Percentiles rank a stretch among this genome's conserved stretches.
Evolutionary conservation across 92 coral and sea anemone species (phyloP).

Genomic region (Palythoa heliodiscus): DNA sequence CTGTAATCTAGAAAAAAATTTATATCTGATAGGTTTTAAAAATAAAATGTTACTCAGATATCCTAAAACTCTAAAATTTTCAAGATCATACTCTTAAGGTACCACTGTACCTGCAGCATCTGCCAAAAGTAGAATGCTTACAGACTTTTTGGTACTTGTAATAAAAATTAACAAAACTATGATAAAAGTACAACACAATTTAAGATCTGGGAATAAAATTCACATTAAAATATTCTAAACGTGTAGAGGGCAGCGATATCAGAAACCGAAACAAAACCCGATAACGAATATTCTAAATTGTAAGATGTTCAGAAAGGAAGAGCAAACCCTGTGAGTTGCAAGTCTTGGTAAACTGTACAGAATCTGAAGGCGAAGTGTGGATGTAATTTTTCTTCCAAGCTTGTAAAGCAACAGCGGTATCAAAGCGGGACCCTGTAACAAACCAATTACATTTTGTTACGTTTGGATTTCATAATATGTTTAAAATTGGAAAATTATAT

Average conservation of each 20-base stretch:
- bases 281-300: neutral
- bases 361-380: constrained; percentile 70
- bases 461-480: neutral
- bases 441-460: neutral
- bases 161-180: too few species aligned
- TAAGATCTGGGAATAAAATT: neutral
- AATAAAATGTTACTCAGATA: neutral
- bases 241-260: neutral
- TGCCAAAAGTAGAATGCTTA: too few species aligned
- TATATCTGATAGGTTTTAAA: too few species aligned
- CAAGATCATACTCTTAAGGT: too few species aligned
- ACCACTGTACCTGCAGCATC: too few species aligned
- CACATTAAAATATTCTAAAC: neutral
- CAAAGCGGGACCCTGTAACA: constrained; percentile 71
- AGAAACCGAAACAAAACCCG: neutral
- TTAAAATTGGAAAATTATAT: too few species aligned
- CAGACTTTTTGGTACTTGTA: too few species aligned
- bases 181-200: neutral
- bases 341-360: constrained; percentile 84
- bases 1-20: constrained; percentile 57
- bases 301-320: too few species aligned
- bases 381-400: constrained; percentile 68
- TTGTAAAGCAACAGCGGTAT: constrained; percentile 88
- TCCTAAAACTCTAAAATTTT: too few species aligned
- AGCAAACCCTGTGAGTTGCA: constrained; percentile 85